Base-by-base conservation (phyloP, 2,113 vertebrate genomes). In the Aviceda subcristata region DNA sequence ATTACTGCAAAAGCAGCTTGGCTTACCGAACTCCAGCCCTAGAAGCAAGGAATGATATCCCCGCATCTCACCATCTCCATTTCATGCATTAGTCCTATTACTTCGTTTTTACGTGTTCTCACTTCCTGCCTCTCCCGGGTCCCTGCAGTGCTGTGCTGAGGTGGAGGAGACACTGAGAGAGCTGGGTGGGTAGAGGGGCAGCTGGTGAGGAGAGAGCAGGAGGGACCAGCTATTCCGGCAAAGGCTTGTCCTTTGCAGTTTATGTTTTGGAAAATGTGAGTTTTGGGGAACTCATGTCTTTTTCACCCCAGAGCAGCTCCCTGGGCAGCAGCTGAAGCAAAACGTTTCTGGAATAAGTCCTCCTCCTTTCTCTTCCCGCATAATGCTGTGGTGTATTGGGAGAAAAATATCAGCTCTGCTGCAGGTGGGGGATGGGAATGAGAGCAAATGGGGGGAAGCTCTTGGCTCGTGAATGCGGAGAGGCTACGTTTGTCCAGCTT, bases 81-180 rank as follows among this genome's bases (percentile, higher is more conserved):
- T 53, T 86, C 18, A 3, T 85, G 57, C 96, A 94, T 97, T 96
- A 96, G 77, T 64, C 29, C 53, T 55, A 94, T 96, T 96, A 95
- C 48, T 79, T 92, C 57, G 63, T 77, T 85, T 87, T 67, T 32
- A 9, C 2, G 3, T 75, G 27, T 39, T 96, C 50, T 68, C 1
- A 2, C 50, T 96, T 97, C 90, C 85, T 3, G 56, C 88, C 84
- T 90, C 79, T 96, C 68, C 66, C 6, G 11, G 18, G 50, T 92
- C 97, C 89, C 92, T 88, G 53, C 0, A 77, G 89, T 69, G 80
- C 53, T 67, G 39, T 29, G n/a, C 69, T 0, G 64, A 95, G 91
- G 80, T 86, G 87, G 88, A 89, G 88, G 62, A 93, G 88, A 38
- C 43, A 29, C 71, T 36, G 30, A 32, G 43, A 53, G 69, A 68